Percentiles rank a stretch among this genome's conserved stretches.
Conservation (phyloP, 2,888 invertebrate genomes). For the Hemaris fuciformis region DNA sequence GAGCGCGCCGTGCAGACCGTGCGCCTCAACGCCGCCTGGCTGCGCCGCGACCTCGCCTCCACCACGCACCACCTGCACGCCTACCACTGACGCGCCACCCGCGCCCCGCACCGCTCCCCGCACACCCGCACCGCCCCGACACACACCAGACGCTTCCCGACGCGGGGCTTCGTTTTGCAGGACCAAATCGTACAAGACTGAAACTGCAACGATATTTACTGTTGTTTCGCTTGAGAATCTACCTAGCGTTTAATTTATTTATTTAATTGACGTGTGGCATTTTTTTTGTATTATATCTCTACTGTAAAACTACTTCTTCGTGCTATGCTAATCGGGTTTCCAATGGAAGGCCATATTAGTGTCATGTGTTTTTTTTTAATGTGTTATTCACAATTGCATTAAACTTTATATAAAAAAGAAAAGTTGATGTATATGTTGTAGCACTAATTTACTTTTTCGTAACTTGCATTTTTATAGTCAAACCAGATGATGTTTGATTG, state of each 20-base stretch:
- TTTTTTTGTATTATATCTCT: neutral
- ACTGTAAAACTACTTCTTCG: neutral
- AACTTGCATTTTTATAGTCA: no score
- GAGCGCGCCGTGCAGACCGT: constrained; percentile 94
- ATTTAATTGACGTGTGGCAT: constrained; percentile 38
- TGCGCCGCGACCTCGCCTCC: constrained; percentile 88
- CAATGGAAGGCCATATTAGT: no score
- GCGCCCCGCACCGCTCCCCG: constrained; percentile 4
- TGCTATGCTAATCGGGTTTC: neutral
- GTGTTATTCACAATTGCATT: no score
- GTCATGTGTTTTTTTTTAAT: no score
- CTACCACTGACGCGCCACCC: constrained; percentile 59
- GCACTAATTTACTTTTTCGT: neutral
- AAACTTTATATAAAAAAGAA: no score
- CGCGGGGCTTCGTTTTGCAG: constrained; percentile 42
- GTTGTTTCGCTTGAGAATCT: constrained; percentile 45
- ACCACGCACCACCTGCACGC: constrained; percentile 82
- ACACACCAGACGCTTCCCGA: neutral
- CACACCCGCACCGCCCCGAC: constrained; percentile 28
- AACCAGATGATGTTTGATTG: no score
- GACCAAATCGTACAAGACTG: constrained; percentile 70
- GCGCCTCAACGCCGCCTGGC: constrained; percentile 93
- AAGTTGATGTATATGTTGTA: neutral
- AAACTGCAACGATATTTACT: constrained; percentile 65
- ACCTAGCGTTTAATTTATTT: constrained; percentile 34